A percentile compares a stretch with the other conserved stretches of the same genome.
Conservation (phyloP, 2,797 vertebrate species). For the Hyperoplus immaculatus region DNA sequence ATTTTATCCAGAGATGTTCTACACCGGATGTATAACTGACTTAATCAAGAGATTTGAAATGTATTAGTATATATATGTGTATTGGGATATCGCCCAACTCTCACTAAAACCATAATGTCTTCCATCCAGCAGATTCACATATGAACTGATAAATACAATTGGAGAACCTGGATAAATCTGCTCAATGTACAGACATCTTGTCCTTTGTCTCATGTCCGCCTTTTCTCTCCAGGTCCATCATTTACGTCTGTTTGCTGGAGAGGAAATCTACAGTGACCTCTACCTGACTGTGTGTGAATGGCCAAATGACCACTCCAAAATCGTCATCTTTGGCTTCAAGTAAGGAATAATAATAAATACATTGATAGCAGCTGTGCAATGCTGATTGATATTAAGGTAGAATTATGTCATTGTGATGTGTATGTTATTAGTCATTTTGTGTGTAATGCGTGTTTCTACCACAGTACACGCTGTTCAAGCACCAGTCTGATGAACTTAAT, state of each 20-base stretch:
- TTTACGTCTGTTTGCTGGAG: slow-evolving; percentile 93
- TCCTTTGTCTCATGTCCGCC: background rate
- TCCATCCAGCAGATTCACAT: background rate
- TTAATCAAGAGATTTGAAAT: too few relatives aligned
- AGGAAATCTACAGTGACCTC: slow-evolving; percentile 95
- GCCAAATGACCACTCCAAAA: slow-evolving; percentile 94
- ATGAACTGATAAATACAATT: background rate
- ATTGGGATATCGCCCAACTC: too few relatives aligned
- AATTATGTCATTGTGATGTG: background rate
- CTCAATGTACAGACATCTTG: background rate
- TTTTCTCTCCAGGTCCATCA: slow-evolving; percentile 88
- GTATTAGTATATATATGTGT: too few relatives aligned
- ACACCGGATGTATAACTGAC: too few relatives aligned
- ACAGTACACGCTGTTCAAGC: slow-evolving; percentile 91
- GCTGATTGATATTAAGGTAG: background rate
- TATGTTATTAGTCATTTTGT: background rate
- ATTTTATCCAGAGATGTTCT: too few relatives aligned
- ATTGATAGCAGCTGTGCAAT: background rate
- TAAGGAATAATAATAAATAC: slow-evolving; percentile 71
- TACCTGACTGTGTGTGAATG: slow-evolving; percentile 96
- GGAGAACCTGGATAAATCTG: background rate
- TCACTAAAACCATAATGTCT: background rate
- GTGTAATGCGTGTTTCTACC: slow-evolving; percentile 24
- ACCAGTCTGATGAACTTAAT: slow-evolving; percentile 92
- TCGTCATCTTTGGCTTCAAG: slow-evolving; percentile 98